phyloP scores from a whole-genome alignment of 2,797 vertebrate species.

The Hippopotamyrus pictus region DNA sequence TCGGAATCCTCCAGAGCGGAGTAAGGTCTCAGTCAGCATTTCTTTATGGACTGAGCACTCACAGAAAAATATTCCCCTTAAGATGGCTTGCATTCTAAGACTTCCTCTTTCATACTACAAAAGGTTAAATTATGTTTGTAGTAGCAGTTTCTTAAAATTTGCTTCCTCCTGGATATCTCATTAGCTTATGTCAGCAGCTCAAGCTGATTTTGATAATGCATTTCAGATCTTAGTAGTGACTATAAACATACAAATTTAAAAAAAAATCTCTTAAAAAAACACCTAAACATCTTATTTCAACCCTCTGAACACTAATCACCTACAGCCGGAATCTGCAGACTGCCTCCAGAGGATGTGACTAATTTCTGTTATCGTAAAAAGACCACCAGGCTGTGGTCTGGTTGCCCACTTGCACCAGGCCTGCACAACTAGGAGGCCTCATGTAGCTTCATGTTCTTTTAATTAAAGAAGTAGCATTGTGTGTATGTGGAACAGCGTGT shows the following conservation, averaged over 20 bases:
- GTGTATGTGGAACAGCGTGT: not conserved
- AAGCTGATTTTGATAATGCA: not conserved
- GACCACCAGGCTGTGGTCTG: not conserved
- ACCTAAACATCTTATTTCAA: not conserved
- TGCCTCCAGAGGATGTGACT: not conserved
- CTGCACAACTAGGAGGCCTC: not conserved
- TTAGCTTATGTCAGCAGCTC: not conserved
- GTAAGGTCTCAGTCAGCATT: not conserved
- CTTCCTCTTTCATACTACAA: not conserved
- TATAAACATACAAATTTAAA: not conserved
- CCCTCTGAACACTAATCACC: not conserved
- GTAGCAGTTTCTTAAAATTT: not conserved
- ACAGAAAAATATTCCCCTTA: not conserved
- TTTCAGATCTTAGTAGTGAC: not conserved
- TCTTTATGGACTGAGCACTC: not conserved
- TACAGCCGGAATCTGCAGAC: not conserved
- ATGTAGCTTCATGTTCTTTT: not conserved
- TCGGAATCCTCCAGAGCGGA: not conserved
- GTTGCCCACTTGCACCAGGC: not conserved
- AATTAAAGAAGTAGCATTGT: not conserved
- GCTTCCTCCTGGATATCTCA: not conserved
- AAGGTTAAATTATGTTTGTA: not conserved
- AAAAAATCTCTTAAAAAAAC: not conserved
- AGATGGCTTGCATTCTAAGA: not conserved
- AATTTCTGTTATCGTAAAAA: constrained; percentile 10